Evolutionary conservation across 1,140 invertebrate species (phyloP).

Genomic region (Eumaeus atala): DNA sequence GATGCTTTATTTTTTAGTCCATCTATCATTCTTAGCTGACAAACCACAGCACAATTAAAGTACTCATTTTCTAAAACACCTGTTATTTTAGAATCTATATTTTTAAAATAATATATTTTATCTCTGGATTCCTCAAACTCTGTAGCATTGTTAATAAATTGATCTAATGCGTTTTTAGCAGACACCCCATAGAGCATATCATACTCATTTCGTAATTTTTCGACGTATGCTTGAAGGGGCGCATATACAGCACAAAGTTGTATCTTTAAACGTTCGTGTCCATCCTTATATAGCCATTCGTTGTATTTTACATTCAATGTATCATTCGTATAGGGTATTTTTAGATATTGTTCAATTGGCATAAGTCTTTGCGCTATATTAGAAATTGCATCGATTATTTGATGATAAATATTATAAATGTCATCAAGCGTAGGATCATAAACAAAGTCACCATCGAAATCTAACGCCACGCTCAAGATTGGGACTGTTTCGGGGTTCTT

Average conservation of each 20-base stretch:
- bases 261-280: slow-evolving; percentile 51
- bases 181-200: slow-evolving; percentile 50
- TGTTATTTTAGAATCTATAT: slow-evolving; percentile 75
- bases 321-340: slow-evolving; percentile 53
- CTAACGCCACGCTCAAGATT: slow-evolving; percentile 57
- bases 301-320: slow-evolving; percentile 61
- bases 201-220: slow-evolving; percentile 48
- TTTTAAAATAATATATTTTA: slow-evolving; percentile 77
- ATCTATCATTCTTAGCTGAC: slow-evolving; percentile 56
- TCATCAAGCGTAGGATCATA: slow-evolving; percentile 64
- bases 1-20: slow-evolving; percentile 55
- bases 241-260: slow-evolving; percentile 54
- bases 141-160: slow-evolving; percentile 46
- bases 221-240: slow-evolving; percentile 54
- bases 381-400: slow-evolving; percentile 61
- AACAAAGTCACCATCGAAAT: slow-evolving; percentile 68
- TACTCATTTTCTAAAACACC: slow-evolving; percentile 78
- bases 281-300: slow-evolving; percentile 58
- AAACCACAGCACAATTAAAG: slow-evolving; percentile 71
- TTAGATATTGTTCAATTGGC: slow-evolving; percentile 69
- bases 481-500: slow-evolving; percentile 52
- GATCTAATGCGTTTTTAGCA: slow-evolving; percentile 40
- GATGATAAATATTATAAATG: slow-evolving; percentile 60
- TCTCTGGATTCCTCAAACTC: slow-evolving; percentile 75
- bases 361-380: slow-evolving; percentile 66